These are phyloP conservation scores for Isoperla grammatica DNA, from an alignment of 2,888 invertebrate genomes.

Conservation along the genomic window DNA sequence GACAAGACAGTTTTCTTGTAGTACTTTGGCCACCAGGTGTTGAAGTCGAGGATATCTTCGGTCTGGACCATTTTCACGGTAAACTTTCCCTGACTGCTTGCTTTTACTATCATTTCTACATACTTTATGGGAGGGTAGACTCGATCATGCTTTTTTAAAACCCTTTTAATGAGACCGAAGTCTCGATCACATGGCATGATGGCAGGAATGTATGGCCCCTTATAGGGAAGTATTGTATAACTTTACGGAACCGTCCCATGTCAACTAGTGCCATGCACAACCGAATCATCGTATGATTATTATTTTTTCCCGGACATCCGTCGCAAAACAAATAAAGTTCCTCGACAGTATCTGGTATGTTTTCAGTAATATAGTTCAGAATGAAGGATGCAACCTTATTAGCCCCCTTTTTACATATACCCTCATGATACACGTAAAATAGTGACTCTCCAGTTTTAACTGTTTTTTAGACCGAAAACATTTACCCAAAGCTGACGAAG, in stretches of 20 bases:
- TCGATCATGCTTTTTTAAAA: slow-evolving; percentile 25
- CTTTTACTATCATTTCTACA: slow-evolving; percentile 20
- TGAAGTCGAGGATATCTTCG: slow-evolving; percentile 3
- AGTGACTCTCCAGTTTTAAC: slow-evolving; percentile 27
- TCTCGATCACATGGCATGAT: slow-evolving; percentile 30
- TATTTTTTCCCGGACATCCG: slow-evolving; percentile 29
- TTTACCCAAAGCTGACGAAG: slow-evolving; percentile 31
- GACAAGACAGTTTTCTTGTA: slow-evolving; percentile 16
- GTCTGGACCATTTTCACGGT: not conserved
- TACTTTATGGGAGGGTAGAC: slow-evolving; percentile 24
- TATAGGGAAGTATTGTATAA: too few relatives aligned
- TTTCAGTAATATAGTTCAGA: slow-evolving; percentile 19
- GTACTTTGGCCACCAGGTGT: slow-evolving; percentile 8
- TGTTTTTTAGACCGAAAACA: slow-evolving; percentile 28
- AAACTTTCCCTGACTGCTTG: not conserved
- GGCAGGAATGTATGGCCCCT: too few relatives aligned
- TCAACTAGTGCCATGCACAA: slow-evolving; percentile 26
- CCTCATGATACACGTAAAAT: slow-evolving; percentile 31
- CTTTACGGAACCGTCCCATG: slow-evolving; percentile 25
- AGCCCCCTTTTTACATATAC: slow-evolving; percentile 25
- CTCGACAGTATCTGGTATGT: slow-evolving; percentile 23
- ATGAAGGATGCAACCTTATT: slow-evolving; percentile 25
- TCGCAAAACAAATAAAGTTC: slow-evolving; percentile 28
- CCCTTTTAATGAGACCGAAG: slow-evolving; percentile 29
- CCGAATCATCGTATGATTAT: slow-evolving; percentile 23